These are phyloP conservation scores for Typhlichthys eigenmanni DNA, from an alignment of 2,797 vertebrate genomes.

Conservation along the genomic window DNA sequence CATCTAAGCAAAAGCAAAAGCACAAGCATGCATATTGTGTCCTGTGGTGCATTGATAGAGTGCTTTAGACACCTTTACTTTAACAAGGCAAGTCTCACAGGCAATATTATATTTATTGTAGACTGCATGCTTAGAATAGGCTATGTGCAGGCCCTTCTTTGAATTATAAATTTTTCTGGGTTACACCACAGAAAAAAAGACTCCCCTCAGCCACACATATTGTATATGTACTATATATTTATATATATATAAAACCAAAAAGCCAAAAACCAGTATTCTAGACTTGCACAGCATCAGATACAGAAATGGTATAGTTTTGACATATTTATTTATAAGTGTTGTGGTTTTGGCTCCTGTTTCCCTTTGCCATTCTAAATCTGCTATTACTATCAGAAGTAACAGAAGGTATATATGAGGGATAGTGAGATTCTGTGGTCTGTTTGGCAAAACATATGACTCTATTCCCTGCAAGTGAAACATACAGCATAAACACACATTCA, in stretches of 20 bases:
- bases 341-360: conserved; percentile 72
- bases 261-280: background rate
- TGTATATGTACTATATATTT: background rate
- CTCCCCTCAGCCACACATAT: background rate
- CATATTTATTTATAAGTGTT: conserved; percentile 40
- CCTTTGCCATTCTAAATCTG: conserved; percentile 71
- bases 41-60: no score
- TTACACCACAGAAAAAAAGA: conserved; percentile 44
- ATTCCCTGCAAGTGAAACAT: background rate
- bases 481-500: conserved; percentile 11
- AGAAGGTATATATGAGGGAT: conserved; percentile 47
- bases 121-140: background rate
- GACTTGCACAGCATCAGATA: conserved; percentile 39
- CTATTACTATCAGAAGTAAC: conserved; percentile 69
- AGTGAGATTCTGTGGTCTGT: background rate
- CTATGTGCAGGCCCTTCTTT: background rate
- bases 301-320: conserved; percentile 35
- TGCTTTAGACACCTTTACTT: no score
- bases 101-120: background rate
- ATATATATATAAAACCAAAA: background rate
- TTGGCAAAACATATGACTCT: no score
- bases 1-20: no score
- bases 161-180: conserved; percentile 46
- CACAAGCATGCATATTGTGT: no score
- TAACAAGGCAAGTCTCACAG: background rate